Percentiles rank a stretch among this genome's conserved stretches.
phyloP scores from a whole-genome alignment of 2,113 vertebrate genomes.

The Ardeotis arabs region DNA sequence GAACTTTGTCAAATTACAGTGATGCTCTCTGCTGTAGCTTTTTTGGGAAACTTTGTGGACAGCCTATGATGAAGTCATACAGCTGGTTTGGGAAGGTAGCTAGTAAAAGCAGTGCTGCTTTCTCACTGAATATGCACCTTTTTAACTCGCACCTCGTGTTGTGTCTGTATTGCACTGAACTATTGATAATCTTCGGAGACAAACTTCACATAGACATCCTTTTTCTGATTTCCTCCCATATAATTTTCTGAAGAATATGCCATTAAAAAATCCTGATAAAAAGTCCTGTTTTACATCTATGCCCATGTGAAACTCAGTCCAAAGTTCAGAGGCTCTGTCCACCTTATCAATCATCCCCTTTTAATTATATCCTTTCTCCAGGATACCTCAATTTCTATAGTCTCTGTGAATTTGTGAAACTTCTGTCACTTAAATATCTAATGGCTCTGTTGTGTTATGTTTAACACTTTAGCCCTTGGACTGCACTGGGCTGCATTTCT shows the following conservation, averaged over 20 bases:
- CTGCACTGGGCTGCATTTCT: background rate
- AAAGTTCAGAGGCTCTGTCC: background rate
- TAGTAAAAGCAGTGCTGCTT: background rate
- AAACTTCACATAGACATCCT: background rate
- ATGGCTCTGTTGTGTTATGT: background rate
- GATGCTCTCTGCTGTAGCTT: background rate
- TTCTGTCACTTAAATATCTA: background rate
- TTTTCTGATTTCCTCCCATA: background rate
- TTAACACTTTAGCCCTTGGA: background rate
- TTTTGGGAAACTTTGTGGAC: background rate
- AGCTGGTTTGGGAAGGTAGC: background rate
- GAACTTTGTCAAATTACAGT: background rate
- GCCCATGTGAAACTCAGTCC: background rate
- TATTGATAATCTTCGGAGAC: background rate
- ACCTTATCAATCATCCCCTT: background rate
- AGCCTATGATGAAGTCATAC: background rate
- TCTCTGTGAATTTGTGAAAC: background rate
- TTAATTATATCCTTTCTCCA: background rate
- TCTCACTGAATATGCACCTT: background rate
- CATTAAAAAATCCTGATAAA: background rate
- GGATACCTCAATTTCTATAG: background rate
- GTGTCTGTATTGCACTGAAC: background rate
- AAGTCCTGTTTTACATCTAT: background rate
- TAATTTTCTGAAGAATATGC: background rate
- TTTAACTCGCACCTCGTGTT: rapidly evolving